phyloP scores from a whole-genome alignment of 2,888 invertebrate species.

The Acanthococcus lagerstroemiae region DNA sequence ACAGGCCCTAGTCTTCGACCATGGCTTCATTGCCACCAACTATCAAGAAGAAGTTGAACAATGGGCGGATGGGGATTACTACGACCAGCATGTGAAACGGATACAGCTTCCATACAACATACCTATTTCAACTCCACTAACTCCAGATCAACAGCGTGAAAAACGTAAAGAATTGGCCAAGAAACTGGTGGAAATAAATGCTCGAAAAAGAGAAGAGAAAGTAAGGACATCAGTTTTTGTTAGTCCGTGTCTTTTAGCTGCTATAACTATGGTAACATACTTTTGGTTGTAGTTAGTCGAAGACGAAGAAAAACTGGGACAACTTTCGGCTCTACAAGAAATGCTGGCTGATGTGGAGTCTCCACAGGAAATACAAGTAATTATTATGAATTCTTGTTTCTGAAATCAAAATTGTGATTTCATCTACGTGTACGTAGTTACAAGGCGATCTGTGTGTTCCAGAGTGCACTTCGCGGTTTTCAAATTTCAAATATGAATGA shows the following conservation, averaged over 20 bases:
- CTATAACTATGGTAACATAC: too few relatives aligned
- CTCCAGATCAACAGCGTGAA: constrained; percentile 76
- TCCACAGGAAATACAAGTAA: constrained; percentile 52
- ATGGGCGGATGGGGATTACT: constrained; percentile 74
- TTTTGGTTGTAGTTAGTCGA: constrained; percentile 60
- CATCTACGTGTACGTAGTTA: too few relatives aligned
- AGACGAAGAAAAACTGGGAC: constrained; percentile 75
- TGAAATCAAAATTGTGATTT: too few relatives aligned
- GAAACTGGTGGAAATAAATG: constrained; percentile 78
- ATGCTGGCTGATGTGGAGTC: constrained; percentile 61
- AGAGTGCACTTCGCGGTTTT: constrained; percentile 16
- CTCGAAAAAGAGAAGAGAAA: constrained; percentile 75
- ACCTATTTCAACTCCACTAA: constrained; percentile 49
- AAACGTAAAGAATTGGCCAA: constrained; percentile 74
- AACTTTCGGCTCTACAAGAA: constrained; percentile 64
- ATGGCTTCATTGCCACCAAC: constrained; percentile 65
- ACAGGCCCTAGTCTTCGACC: constrained; percentile 67
- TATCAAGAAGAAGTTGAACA: constrained; percentile 67
- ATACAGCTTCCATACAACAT: constrained; percentile 76
- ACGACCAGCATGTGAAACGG: constrained; percentile 69
- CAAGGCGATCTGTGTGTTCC: constrained; percentile 9
- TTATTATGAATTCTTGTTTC: background rate
- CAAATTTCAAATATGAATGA: constrained; percentile 61
- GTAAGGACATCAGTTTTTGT: constrained; percentile 39
- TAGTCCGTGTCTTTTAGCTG: background rate